These are phyloP conservation scores for Hemiprocne comata DNA, from an alignment of 2,113 vertebrate genomes.

Conservation along the genomic window DNA sequence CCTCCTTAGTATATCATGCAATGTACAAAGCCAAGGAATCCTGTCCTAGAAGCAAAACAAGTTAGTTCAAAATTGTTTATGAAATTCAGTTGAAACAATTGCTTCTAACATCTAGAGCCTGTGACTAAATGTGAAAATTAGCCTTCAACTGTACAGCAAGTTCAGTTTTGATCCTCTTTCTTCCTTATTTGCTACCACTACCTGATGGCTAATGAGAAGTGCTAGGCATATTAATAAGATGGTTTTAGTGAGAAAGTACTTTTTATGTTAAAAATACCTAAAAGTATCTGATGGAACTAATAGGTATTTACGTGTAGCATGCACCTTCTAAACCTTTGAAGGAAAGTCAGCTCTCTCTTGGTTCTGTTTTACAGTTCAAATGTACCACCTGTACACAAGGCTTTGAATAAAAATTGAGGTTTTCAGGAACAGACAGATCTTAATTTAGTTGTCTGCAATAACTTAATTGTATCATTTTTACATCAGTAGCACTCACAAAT, in stretches of 20 bases:
- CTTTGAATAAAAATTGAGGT: background rate
- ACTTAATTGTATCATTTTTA: background rate
- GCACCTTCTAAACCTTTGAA: background rate
- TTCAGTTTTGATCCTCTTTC: background rate
- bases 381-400: background rate
- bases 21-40: conserved; percentile 86
- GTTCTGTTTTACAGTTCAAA: background rate
- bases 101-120: background rate
- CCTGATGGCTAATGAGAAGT: background rate
- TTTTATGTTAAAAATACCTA: background rate
- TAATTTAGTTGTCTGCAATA: background rate
- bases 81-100: background rate
- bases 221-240: background rate
- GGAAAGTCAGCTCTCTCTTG: background rate
- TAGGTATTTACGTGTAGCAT: background rate
- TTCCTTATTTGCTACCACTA: background rate
- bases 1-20: conserved; percentile 85
- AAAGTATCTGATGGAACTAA: background rate
- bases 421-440: background rate
- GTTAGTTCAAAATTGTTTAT: background rate
- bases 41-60: conserved; percentile 84
- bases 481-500: background rate
- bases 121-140: background rate
- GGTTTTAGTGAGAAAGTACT: background rate
- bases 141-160: background rate